These are phyloP conservation scores for Hydrocynus forskahlii DNA, from an alignment of 2,797 vertebrate species.

Conservation along the genomic window DNA sequence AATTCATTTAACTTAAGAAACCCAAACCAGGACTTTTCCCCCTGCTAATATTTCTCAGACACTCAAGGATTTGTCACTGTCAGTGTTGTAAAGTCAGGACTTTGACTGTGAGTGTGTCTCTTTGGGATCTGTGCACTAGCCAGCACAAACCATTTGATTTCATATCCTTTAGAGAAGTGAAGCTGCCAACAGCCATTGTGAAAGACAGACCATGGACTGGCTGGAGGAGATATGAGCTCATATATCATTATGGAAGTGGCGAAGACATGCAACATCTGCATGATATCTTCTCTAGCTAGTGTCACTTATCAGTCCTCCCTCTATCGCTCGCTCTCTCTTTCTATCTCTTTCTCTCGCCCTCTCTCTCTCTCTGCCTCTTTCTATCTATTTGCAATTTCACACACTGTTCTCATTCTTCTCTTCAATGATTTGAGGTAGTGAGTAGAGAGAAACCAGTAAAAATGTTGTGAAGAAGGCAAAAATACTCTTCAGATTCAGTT, in stretches of 20 bases:
- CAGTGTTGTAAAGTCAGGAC: conserved; percentile 61
- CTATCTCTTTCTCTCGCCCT: too few species aligned
- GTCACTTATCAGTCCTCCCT: too few species aligned
- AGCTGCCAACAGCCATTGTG: conserved; percentile 39
- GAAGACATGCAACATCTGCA: conserved; percentile 21
- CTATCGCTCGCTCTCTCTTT: too few species aligned
- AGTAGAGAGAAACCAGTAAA: too few species aligned
- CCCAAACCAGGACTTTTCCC: conserved; percentile 62
- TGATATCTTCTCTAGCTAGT: too few species aligned
- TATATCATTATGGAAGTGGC: conserved; percentile 22
- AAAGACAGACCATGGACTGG: conserved; percentile 7
- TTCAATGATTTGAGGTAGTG: too few species aligned
- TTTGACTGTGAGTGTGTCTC: conserved; percentile 47
- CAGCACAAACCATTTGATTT: conserved; percentile 53
- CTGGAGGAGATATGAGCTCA: neutral
- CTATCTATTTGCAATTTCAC: too few species aligned
- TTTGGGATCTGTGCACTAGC: conserved; percentile 50
- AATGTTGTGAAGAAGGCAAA: too few species aligned
- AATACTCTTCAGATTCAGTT: too few species aligned
- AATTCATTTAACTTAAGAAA: conserved; percentile 66
- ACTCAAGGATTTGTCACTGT: conserved; percentile 47
- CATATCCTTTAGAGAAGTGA: conserved; percentile 56
- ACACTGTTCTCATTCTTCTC: too few species aligned
- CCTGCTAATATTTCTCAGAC: conserved; percentile 57
- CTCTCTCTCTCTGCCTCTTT: too few species aligned